A percentile compares a stretch with the other conserved stretches of the same genome.
Conservation (phyloP, 2,888 invertebrate genomes). For the Dromius quadrimaculatus region DNA sequence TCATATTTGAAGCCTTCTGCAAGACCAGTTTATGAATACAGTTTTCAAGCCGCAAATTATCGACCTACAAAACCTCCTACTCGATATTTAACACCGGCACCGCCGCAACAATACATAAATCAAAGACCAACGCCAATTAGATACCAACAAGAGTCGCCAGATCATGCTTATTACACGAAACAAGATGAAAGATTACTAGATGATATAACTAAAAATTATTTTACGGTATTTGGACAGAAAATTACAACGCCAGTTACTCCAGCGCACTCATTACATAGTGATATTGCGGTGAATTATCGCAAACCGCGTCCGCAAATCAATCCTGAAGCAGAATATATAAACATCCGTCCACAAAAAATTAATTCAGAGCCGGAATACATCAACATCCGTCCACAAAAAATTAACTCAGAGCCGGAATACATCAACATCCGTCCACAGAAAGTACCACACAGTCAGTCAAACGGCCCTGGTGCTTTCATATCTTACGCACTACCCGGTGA, state of each 20-base stretch:
- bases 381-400: slow-evolving; percentile 49
- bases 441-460: slow-evolving; percentile 55
- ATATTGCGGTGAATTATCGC: slow-evolving; percentile 79
- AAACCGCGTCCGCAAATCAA: slow-evolving; percentile 76
- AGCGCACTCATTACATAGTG: slow-evolving; percentile 71
- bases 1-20: slow-evolving; percentile 70
- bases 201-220: slow-evolving; percentile 81
- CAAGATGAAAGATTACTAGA: slow-evolving; percentile 79
- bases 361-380: slow-evolving; percentile 69
- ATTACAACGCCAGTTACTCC: slow-evolving; percentile 57
- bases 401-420: slow-evolving; percentile 68
- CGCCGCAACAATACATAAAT: slow-evolving; percentile 55
- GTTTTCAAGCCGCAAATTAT: slow-evolving; percentile 74
- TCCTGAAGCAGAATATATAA: slow-evolving; percentile 73
- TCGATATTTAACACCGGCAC: slow-evolving; percentile 50
- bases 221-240: slow-evolving; percentile 74
- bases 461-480: slow-evolving; percentile 74
- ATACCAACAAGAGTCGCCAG: slow-evolving; percentile 65
- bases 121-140: slow-evolving; percentile 60
- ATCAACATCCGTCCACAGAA: slow-evolving; percentile 60
- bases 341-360: slow-evolving; percentile 48
- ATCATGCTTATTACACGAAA: slow-evolving; percentile 75
- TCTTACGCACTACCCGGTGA: slow-evolving; percentile 81
- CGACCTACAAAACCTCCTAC: slow-evolving; percentile 45
- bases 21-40: slow-evolving; percentile 80